Percentiles rank a stretch among this genome's conserved stretches.
These are phyloP conservation scores for Macrotrachela quadricornifera DNA, from an alignment of 1,140 invertebrate species.

Conservation along the genomic window DNA sequence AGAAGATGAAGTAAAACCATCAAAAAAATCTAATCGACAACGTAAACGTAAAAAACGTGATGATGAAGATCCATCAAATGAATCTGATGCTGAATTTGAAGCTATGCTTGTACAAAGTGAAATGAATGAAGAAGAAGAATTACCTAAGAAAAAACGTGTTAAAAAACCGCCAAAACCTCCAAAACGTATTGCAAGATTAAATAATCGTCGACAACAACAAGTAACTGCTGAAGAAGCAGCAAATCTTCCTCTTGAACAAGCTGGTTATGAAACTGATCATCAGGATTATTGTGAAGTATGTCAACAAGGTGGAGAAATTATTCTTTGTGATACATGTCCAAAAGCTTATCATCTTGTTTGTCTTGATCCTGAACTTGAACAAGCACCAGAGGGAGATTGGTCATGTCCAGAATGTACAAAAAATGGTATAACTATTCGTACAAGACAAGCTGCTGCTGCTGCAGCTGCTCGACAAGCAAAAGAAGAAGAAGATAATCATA, in stretches of 20 bases:
- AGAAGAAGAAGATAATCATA: slow-evolving; percentile 66
- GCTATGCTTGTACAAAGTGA: slow-evolving; percentile 3
- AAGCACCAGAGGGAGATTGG: slow-evolving; percentile 94
- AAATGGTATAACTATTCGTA: slow-evolving; percentile 30
- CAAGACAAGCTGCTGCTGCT: slow-evolving; percentile 9
- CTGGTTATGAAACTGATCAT: slow-evolving; percentile 35
- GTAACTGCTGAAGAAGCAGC: background rate
- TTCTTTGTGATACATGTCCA: slow-evolving; percentile 95
- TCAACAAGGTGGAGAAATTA: slow-evolving; percentile 98
- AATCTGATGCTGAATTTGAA: slow-evolving; percentile 19
- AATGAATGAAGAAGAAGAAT: slow-evolving; percentile 1
- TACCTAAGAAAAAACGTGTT: background rate
- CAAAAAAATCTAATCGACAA: slow-evolving; percentile 13
- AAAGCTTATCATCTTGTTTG: slow-evolving; percentile 94
- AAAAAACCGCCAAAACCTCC: background rate
- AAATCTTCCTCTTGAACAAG: background rate
- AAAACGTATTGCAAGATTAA: background rate
- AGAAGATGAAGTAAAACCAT: slow-evolving; percentile 8
- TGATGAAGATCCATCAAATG: slow-evolving; percentile 16
- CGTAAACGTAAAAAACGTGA: slow-evolving; percentile 21
- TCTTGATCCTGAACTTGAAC: slow-evolving; percentile 86
- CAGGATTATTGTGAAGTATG: slow-evolving; percentile 99
- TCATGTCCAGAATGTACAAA: slow-evolving; percentile 84
- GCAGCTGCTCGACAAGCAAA: slow-evolving; percentile 41
- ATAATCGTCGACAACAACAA: background rate